Percentiles rank a stretch among this genome's conserved stretches.
Evolutionary conservation across 2,888 invertebrate species (phyloP).

Genomic region (Villa cingulata): DNA sequence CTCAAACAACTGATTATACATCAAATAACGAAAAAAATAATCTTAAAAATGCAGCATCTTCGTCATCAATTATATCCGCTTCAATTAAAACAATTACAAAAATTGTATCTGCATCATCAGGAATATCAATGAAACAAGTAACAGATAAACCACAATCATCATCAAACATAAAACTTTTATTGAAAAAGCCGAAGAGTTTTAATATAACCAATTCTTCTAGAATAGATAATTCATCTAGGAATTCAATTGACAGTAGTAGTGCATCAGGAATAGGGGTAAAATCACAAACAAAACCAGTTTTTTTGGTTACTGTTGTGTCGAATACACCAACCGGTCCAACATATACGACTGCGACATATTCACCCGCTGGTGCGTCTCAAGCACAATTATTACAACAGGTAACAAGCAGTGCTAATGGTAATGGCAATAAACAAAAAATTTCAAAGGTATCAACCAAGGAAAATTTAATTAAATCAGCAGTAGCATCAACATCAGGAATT

Average conservation of each 20-base stretch:
- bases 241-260: neutral
- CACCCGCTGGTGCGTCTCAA: neutral
- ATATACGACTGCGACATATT: slow-evolving; percentile 5
- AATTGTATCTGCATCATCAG: neutral
- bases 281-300: slow-evolving; percentile 6
- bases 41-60: too few species aligned
- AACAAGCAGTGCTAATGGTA: neutral
- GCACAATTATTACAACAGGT: neutral
- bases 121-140: neutral
- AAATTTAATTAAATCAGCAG: neutral
- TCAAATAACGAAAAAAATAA: too few species aligned
- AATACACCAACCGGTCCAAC: slow-evolving; percentile 6
- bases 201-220: neutral
- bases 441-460: neutral
- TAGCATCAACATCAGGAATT: neutral
- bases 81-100: neutral
- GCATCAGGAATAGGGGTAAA: neutral
- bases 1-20: too few species aligned
- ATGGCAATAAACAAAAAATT: neutral
- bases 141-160: neutral
- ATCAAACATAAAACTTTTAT: slow-evolving; percentile 9
- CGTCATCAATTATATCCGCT: too few species aligned
- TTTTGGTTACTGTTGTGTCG: slow-evolving; percentile 9
- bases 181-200: slow-evolving; percentile 8
- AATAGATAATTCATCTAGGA: neutral